A percentile compares a stretch with the other conserved stretches of the same genome.
phyloP scores from a whole-genome alignment of 2,888 invertebrate genomes.

The Lasioglossum lativentre region DNA sequence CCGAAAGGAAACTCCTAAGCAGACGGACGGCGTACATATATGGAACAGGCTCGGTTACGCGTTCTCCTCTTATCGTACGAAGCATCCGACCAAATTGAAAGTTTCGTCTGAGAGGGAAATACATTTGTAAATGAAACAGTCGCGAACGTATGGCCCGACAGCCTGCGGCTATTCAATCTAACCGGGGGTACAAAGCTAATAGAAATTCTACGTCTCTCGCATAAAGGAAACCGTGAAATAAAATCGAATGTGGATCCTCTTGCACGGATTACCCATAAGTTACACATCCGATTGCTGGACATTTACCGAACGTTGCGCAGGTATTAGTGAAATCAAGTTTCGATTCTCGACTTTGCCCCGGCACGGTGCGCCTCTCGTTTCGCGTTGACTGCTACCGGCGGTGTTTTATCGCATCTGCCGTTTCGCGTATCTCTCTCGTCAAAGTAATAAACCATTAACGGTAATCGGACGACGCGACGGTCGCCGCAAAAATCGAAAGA shows the following conservation, averaged over 20 bases:
- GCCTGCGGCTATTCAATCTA: constrained; percentile 81
- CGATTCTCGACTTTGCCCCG: constrained; percentile 26
- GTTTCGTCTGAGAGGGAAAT: constrained; percentile 81
- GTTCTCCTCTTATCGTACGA: constrained; percentile 72
- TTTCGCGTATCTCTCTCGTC: not conserved
- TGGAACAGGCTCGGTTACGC: constrained; percentile 57
- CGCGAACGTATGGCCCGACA: constrained; percentile 79
- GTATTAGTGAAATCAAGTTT: constrained; percentile 59
- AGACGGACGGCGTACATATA: constrained; percentile 54
- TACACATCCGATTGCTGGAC: constrained; percentile 58
- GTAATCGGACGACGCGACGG: not conserved
- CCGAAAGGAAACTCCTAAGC: constrained; percentile 58
- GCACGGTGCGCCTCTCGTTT: not conserved
- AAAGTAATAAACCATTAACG: not conserved
- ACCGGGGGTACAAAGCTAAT: constrained; percentile 80
- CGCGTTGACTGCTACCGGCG: not conserved
- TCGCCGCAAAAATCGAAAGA: not conserved
- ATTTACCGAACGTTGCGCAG: constrained; percentile 44
- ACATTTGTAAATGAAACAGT: constrained; percentile 84
- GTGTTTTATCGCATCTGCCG: not conserved
- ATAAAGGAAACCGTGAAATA: constrained; percentile 80
- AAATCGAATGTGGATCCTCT: constrained; percentile 78
- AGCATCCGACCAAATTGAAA: constrained; percentile 83
- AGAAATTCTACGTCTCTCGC: constrained; percentile 80
- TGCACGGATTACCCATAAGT: constrained; percentile 75